Evolutionary conservation across 2,113 vertebrate species (phyloP), one percentile per base, ranked within the genome.

Genomic region (Hippocampus abdominalis): DNA sequence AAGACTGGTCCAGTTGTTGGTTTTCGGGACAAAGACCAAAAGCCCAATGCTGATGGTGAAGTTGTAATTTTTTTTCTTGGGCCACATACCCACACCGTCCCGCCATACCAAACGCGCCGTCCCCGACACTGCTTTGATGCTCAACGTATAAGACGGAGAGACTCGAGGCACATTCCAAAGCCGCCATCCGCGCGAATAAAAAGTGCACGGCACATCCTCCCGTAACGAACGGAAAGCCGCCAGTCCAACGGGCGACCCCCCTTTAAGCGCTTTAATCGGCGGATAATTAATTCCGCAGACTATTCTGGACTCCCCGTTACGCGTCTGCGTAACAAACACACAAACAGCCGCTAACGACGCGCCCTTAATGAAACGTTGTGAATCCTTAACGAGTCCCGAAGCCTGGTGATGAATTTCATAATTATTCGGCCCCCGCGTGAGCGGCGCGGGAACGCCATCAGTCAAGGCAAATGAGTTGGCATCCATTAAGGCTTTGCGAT

Each of bases 381-480:
- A 92, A 93, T 92, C 92, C 93, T 93, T 93, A 96, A 93, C 86
- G 91, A 95, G 91, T 92, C 89, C 89, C 90, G 83, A 77, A 92
- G 91, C 91, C 91, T 94, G 89, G 83, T 94, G 95, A 96, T 95
- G 93, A 94, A 97, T 95, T 93, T 94, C 90, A 87, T 94, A 94
- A 96, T 97, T 95, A 95, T 94, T 95, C 93, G 94, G 93, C 91
- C 92, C 57, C 92, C 92, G 92, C 94, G 87, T 92, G 91, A 93
- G 91, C 89, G 89, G 89, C 93, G 92, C 90, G 61, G 84, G 95
- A 88, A 95, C 96, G 94, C 94, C 95, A 98, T 98, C 94, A 94
- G 94, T 98, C 95, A 96, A 93, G 94, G 94, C 93, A 95, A 98
- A 96, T 98, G 95, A 98, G 94, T 93, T 73, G 84, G 93, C 93